phyloP scores from a whole-genome alignment of 2,888 invertebrate genomes.

The Hypomecis punctinalis region DNA sequence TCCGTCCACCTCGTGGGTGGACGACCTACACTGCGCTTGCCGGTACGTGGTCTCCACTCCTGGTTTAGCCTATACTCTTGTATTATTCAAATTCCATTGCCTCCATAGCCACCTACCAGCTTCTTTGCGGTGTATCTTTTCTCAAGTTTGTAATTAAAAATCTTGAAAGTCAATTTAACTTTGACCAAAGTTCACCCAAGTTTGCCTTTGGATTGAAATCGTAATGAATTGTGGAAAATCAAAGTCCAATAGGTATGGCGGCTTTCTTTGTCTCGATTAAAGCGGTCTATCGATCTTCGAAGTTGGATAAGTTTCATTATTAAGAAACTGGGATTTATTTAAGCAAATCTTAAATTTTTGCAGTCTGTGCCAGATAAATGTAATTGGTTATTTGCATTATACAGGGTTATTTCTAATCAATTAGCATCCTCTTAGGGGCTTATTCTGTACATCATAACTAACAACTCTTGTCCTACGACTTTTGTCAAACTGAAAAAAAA shows the following conservation, averaged over 20 bases:
- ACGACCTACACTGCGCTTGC: no score
- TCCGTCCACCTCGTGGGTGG: no score
- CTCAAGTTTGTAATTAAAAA: constrained; percentile 79
- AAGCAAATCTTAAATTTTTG: no score
- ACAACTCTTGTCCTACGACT: no score
- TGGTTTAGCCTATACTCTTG: no score
- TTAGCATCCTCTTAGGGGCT: no score
- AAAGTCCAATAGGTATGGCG: constrained; percentile 55
- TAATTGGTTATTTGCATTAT: no score
- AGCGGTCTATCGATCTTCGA: constrained; percentile 30
- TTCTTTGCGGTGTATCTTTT: constrained; percentile 59
- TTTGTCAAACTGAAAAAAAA: no score
- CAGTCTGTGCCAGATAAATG: no score
- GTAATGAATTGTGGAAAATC: constrained; percentile 69
- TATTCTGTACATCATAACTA: no score
- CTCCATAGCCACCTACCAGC: constrained; percentile 26
- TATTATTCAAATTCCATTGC: constrained; percentile 7
- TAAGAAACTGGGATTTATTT: neutral
- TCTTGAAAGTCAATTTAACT: constrained; percentile 81
- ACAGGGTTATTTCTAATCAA: no score
- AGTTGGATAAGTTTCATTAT: neutral
- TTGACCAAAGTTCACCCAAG: constrained; percentile 53
- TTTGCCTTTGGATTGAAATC: constrained; percentile 59
- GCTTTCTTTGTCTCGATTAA: constrained; percentile 29
- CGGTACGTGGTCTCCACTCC: no score